These are phyloP conservation scores for Centropus unirufus DNA, from an alignment of 2,113 vertebrate genomes.

Conservation along the genomic window DNA sequence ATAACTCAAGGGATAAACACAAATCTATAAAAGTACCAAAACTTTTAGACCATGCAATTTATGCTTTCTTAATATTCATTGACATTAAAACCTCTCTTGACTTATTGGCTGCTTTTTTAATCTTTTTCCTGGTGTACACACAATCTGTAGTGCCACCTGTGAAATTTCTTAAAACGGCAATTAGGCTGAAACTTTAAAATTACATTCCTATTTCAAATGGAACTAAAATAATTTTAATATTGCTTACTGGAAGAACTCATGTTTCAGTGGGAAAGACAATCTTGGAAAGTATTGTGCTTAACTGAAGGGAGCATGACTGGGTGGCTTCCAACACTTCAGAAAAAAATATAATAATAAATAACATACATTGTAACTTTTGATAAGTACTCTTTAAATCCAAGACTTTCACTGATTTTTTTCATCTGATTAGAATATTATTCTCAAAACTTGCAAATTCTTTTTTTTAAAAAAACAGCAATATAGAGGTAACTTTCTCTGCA, in stretches of 20 bases:
- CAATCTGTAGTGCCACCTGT: rapidly evolving
- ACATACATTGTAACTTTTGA: not conserved
- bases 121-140: not conserved
- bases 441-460: not conserved
- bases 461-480: not conserved
- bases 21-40: not conserved
- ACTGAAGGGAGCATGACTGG: not conserved
- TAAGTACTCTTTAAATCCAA: not conserved
- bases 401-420: not conserved
- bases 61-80: not conserved
- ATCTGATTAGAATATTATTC: not conserved
- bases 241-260: not conserved
- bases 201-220: not conserved
- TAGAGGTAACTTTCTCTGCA: not conserved
- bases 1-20: not conserved
- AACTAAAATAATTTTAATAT: not conserved
- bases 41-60: not conserved
- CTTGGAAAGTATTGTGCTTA: not conserved
- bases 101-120: not conserved
- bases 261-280: not conserved
- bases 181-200: not conserved
- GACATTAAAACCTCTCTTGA: not conserved
- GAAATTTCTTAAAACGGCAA: not conserved
- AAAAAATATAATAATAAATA: no score
- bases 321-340: not conserved